Evolutionary conservation across 2,113 vertebrate genomes (phyloP), one percentile per base, ranked within the genome.

Genomic region (Pollimyrus isidori): DNA sequence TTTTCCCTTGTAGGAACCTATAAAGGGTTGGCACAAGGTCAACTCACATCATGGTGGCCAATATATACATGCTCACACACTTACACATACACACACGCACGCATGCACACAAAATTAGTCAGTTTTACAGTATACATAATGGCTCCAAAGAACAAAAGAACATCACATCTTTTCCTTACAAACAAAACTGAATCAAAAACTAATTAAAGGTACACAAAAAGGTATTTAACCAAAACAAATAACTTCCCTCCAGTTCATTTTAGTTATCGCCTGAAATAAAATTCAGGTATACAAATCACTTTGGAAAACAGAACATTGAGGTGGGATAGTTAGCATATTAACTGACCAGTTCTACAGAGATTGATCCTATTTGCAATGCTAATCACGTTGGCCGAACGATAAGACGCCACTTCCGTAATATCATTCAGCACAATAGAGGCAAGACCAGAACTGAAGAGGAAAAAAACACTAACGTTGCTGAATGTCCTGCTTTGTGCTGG

Each of bases 401-500:
- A 69, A 69, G 62, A 30, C 0, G 4, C 13, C 62, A 0, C 62
- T 30, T 30, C 30, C 10, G 30, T 69, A 69, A 69, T 30, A 13
- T 13, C 62, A 69, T 30, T 30, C 26, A 19, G 73, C 19, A 17
- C 73, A 39, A 80, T 7, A 80, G 35, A 35, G 17, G 39, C 73
- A 80, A 80, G 73, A 35, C 35, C 35, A 80, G 73, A 80, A 80
- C 73, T 80, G 30, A 80, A 42, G 35, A 42, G 35, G 5, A 35
- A 80, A 76, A 80, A 42, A 15, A 80, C 15, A 80, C 73, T 50
- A 42, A 96, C 95, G 89, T 94, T 95, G 88, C 93, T 95, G 46
- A 94, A 94, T 65, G 94, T 92, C 86, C 95, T 95, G 91, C 94
- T 95, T 85, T 94, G 94, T 69, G 94, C 91, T 35, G 95, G 94